Evolutionary conservation across 1,140 invertebrate genomes (phyloP).

Genomic region (Carposina sasakii): DNA sequence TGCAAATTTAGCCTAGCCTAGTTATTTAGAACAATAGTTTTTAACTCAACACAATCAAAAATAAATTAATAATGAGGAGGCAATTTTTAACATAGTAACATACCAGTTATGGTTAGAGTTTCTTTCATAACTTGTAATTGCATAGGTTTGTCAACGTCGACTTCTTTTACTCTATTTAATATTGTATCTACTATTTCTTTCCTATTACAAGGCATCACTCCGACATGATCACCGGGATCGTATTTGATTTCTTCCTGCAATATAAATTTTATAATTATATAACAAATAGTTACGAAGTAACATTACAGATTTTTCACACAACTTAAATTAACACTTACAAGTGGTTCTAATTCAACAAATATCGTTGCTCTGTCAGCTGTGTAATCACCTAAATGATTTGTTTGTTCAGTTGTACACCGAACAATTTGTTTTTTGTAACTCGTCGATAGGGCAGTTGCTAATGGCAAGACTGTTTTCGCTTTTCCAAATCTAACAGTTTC

Average conservation of each 20-base stretch:
- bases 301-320: not conserved
- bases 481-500: constrained; percentile 82
- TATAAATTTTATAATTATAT: constrained; percentile 1
- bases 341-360: constrained; percentile 72
- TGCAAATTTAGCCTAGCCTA: not conserved
- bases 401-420: constrained; percentile 74
- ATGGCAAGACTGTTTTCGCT: constrained; percentile 23
- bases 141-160: constrained; percentile 80
- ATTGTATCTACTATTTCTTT: constrained; percentile 86
- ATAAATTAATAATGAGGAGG: too few relatives aligned
- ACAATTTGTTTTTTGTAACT: constrained; percentile 78
- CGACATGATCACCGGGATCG: constrained; percentile 94
- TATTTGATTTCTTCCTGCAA: constrained; percentile 79
- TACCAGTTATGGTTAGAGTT: constrained; percentile 88
- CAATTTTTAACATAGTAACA: constrained; percentile 7
- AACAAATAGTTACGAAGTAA: not conserved
- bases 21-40: not conserved
- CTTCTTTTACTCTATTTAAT: constrained; percentile 79
- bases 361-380: constrained; percentile 64
- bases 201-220: constrained; percentile 89
- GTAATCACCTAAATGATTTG: constrained; percentile 64
- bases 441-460: constrained; percentile 47
- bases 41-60: too few relatives aligned
- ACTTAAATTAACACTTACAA: constrained; percentile 42
- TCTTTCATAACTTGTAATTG: constrained; percentile 91